Conservation (phyloP, 2,888 invertebrate genomes). For the Microlaimidae sp. region DNA sequence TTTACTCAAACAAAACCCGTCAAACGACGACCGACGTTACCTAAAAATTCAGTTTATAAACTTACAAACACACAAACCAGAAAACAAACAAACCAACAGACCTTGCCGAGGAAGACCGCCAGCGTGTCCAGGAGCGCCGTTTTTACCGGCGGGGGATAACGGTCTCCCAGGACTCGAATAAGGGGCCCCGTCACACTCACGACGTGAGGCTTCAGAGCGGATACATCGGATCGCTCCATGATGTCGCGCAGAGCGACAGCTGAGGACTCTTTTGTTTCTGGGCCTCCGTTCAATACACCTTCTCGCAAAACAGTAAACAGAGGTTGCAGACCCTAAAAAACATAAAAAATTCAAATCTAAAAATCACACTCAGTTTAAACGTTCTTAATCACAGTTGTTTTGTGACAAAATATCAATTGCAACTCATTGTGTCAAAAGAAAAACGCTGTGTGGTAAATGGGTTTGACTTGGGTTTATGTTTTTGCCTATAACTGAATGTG, state of each 20-base stretch:
- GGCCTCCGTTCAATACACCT: conserved; percentile 79
- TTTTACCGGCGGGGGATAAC: conserved; percentile 82
- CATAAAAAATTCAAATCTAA: too few species aligned
- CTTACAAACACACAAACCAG: too few species aligned
- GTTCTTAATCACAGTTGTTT: too few species aligned
- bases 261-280: conserved; percentile 86
- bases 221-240: conserved; percentile 46
- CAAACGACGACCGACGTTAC: too few species aligned
- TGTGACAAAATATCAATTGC: too few species aligned
- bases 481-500: too few species aligned
- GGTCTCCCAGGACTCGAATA: conserved; percentile 74
- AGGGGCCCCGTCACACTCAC: conserved; percentile 92
- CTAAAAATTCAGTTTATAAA: too few species aligned
- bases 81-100: conserved; percentile 36
- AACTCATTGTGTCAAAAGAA: too few species aligned
- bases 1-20: too few species aligned
- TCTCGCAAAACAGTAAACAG: conserved; percentile 86
- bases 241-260: conserved; percentile 71
- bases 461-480: too few species aligned
- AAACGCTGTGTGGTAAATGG: too few species aligned
- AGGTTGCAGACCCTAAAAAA: conserved; percentile 65
- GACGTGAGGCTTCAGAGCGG: conserved; percentile 53
- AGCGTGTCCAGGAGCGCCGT: conserved; percentile 86
- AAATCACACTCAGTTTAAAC: too few species aligned
- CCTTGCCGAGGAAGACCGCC: conserved; percentile 74